Evolutionary conservation across 2,888 invertebrate genomes (phyloP).

Genomic region (Dinocampus coccinellae): DNA sequence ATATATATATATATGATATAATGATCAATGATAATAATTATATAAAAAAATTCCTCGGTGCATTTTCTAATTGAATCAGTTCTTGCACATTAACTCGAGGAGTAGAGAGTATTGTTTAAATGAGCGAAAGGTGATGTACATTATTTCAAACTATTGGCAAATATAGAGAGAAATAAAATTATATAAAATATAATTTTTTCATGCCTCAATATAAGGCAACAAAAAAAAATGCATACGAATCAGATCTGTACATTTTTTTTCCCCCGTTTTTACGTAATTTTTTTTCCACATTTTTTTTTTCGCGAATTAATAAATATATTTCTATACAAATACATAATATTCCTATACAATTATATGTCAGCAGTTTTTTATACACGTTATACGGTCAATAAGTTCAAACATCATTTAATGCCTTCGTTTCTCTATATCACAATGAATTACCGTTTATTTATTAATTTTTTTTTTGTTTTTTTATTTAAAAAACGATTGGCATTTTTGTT

Average conservation of each 20-base stretch:
- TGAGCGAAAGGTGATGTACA: neutral
- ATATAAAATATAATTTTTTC: neutral
- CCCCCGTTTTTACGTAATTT: neutral
- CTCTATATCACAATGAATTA: slow-evolving; percentile 59
- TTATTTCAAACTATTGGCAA: neutral
- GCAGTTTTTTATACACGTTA: slow-evolving; percentile 34
- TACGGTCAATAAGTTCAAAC: slow-evolving; percentile 49
- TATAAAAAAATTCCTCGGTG: neutral
- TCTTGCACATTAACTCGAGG: neutral
- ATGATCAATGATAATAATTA: neutral
- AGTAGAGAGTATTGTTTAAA: neutral
- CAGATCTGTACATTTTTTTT: slow-evolving; percentile 10
- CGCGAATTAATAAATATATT: slow-evolving; percentile 41
- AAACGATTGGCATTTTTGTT: slow-evolving; percentile 55
- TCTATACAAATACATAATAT: slow-evolving; percentile 38
- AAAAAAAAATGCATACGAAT: neutral
- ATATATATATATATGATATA: no score
- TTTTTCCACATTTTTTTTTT: neutral
- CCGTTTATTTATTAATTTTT: slow-evolving; percentile 42
- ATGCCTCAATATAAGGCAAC: neutral
- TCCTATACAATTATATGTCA: slow-evolving; percentile 32
- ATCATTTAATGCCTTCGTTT: slow-evolving; percentile 50
- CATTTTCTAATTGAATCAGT: slow-evolving; percentile 12
- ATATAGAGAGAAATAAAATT: neutral
- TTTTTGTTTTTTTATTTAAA: slow-evolving; percentile 40